phyloP scores from a whole-genome alignment of 2,888 invertebrate species.

The Lordiphosa andalusiaca region DNA sequence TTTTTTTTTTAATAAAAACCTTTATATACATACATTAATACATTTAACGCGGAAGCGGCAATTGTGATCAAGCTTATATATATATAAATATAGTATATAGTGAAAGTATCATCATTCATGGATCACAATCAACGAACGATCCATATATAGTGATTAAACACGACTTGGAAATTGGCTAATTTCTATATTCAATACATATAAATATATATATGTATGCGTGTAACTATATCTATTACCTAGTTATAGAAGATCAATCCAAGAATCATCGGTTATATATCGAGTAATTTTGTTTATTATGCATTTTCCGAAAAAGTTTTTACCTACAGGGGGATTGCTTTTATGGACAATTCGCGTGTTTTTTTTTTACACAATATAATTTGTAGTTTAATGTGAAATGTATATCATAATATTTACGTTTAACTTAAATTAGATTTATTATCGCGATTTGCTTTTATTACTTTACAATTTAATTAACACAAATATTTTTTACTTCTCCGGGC shows the following conservation, averaged over 20 bases:
- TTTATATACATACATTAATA: conserved; percentile 61
- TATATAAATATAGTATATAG: conserved; percentile 35
- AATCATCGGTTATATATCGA: conserved; percentile 36
- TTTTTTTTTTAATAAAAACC: conserved; percentile 45
- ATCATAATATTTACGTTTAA: conserved; percentile 17
- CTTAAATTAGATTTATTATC: conserved; percentile 32
- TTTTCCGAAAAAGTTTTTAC: conserved; percentile 4
- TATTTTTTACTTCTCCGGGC: conserved; percentile 25
- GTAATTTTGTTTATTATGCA: conserved; percentile 11
- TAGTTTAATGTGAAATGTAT: conserved; percentile 18
- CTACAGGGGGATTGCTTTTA: conserved; percentile 12
- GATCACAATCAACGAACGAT: conserved; percentile 44
- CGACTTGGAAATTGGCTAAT: conserved; percentile 54
- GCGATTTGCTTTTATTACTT: conserved; percentile 43
- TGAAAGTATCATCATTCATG: conserved; percentile 40
- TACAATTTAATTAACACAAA: conserved; percentile 55
- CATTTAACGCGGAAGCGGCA: conserved; percentile 47
- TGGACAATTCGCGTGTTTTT: conserved; percentile 12
- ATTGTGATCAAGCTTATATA: conserved; percentile 33
- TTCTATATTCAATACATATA: conserved; percentile 39
- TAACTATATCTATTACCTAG: conserved; percentile 28
- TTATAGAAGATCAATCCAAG: conserved; percentile 27
- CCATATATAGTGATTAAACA: conserved; percentile 32
- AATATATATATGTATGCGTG: conserved; percentile 21
- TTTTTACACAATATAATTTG: conserved; percentile 14